These are phyloP conservation scores for Odontomachus brunneus DNA, from an alignment of 1,140 invertebrate genomes.

Conservation along the genomic window DNA sequence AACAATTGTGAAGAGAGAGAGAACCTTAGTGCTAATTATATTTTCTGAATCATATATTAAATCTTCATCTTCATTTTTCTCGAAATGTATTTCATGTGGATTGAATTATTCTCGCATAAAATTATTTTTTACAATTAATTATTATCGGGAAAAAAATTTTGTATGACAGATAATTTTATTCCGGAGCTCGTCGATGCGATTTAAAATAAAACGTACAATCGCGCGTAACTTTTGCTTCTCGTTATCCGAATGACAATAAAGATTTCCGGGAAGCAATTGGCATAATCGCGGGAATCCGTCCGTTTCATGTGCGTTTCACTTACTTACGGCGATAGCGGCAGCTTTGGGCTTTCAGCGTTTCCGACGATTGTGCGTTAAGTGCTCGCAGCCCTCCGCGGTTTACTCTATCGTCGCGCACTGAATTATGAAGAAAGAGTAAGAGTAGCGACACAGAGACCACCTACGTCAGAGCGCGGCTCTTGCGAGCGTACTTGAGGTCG, in stretches of 20 bases:
- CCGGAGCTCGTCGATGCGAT: neutral
- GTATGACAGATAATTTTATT: no score
- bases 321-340: conserved; percentile 26
- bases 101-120: no score
- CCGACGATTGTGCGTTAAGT: conserved; percentile 7
- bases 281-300: neutral
- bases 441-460: conserved; percentile 37
- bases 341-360: conserved; percentile 5
- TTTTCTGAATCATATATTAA: no score
- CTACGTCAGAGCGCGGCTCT: conserved; percentile 19
- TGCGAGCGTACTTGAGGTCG: neutral
- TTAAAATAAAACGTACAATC: conserved; percentile 20
- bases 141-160: no score
- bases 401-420: conserved; percentile 9
- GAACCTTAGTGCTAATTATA: no score
- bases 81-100: no score
- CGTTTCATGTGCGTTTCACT: neutral
- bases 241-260: conserved; percentile 7
- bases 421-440: conserved; percentile 42
- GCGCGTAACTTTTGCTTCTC: neutral
- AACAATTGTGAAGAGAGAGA: no score
- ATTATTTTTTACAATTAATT: no score
- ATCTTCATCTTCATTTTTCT: no score
- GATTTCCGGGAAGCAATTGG: neutral
- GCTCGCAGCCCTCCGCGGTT: neutral